Evolutionary conservation across 2,888 invertebrate genomes (phyloP), one percentile per base, ranked within the genome.

Genomic region (Phragmatobia fuliginosa): DNA sequence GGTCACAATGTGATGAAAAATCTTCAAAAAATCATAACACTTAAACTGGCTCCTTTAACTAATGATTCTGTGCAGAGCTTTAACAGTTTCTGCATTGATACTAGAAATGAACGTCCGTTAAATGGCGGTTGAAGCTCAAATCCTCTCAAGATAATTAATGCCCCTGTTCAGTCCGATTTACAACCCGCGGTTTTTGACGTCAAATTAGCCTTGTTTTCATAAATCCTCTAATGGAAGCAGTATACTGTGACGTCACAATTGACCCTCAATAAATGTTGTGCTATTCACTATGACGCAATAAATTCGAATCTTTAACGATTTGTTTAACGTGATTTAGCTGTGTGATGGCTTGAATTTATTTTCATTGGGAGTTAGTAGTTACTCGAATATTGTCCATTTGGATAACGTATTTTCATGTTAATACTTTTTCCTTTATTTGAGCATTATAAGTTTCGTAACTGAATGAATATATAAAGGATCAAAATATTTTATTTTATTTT

Each of bases 131-230:
- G 76, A 69, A 74, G 74, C 73, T 80, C 81, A 74, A 83, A 86
- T 83, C 81, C 81, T 73, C 76, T 70, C 82, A 49, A 33, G 66
- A 87, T 91, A 88, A 91, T 89, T 87, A 86, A 91, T 90, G 89
- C 77, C 67, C 70, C 77, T 75, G 87, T 80, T 83, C 80, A 85
- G 79, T 84, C 83, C 87, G 86, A 91, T 91, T 90, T 89, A 91
- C 87, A 86, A 81, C 84, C 79, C 83, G 85, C 75, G 86, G 88
- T 85, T 86, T 87, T 83, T 85, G 85, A 84, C 85, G 85, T 86
- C 85, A 87, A 90, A 91, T 91, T 90, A 87, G 88, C 90, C 85
- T 79, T 73, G 81, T 81, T 79, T 76, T 78, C 85, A 85, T 87
- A 87, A 87, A 88, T 89, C 83, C 71, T 70, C 73, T 70, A 79